Percentiles rank a stretch among this genome's conserved stretches.
Conservation (phyloP, 2,888 invertebrate genomes). For the Ormia ochracea region DNA sequence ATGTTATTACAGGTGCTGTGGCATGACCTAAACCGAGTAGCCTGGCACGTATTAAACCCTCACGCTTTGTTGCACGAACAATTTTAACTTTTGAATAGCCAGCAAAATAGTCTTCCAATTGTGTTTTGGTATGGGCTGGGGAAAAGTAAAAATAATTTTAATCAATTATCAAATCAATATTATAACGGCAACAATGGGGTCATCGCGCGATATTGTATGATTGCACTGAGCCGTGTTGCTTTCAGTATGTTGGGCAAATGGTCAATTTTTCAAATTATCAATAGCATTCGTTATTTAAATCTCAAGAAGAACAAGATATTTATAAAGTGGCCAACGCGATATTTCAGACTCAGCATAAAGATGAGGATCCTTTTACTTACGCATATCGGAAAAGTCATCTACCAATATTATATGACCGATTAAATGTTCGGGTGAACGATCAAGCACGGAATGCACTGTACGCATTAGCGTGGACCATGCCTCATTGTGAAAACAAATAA, state of each 20-base stretch:
- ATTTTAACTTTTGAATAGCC: conserved; percentile 94
- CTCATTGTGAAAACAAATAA: conserved; percentile 99
- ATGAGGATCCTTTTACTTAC: conserved; percentile 83
- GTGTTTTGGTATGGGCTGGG: conserved; percentile 94
- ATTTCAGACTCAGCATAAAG: not conserved
- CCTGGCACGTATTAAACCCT: conserved; percentile 96
- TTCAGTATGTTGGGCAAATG: too few species aligned
- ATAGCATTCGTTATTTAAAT: too few species aligned
- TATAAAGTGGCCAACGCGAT: too few species aligned
- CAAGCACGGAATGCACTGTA: conserved; percentile 96
- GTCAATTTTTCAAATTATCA: too few species aligned
- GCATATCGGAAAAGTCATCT: conserved; percentile 97
- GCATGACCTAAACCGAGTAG: conserved; percentile 91
- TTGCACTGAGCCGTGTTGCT: too few species aligned
- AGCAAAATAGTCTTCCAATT: conserved; percentile 94
- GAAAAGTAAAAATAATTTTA: too few species aligned
- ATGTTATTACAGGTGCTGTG: conserved; percentile 92
- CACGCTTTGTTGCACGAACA: conserved; percentile 91
- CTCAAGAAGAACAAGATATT: too few species aligned
- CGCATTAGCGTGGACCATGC: conserved; percentile 97
- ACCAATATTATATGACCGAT: conserved; percentile 96
- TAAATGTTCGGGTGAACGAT: conserved; percentile 92
- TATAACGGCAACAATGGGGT: too few species aligned
- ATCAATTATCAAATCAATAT: too few species aligned
- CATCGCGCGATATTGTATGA: too few species aligned